A percentile compares a stretch with the other conserved stretches of the same genome.
Conservation (phyloP, 1,140 invertebrate species). For the Macrobrachium rosenbergii region DNA sequence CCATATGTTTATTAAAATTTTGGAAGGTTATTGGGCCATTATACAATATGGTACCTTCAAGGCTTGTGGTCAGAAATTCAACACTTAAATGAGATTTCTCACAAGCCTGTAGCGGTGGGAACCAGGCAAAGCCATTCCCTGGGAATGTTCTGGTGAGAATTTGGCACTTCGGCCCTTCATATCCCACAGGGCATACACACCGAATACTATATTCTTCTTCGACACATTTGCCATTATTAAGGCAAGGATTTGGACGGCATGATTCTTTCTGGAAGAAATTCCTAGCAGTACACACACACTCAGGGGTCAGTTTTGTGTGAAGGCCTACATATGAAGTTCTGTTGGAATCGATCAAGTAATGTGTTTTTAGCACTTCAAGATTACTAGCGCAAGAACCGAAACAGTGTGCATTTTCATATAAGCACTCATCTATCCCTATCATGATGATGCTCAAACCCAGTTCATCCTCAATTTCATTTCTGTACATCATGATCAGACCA, state of each 20-base stretch:
- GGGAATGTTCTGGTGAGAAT: slow-evolving; percentile 93
- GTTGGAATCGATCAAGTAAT: slow-evolving; percentile 97
- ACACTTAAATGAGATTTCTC: slow-evolving; percentile 94
- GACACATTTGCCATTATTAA: slow-evolving; percentile 94
- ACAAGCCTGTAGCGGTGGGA: slow-evolving; percentile 95
- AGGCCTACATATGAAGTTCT: slow-evolving; percentile 95
- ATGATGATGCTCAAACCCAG: slow-evolving; percentile 96
- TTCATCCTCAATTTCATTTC: slow-evolving; percentile 84
- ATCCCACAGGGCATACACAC: slow-evolving; percentile 91
- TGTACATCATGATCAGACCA: slow-evolving; percentile 92
- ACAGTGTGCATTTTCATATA: slow-evolving; percentile 95
- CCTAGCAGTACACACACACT: slow-evolving; percentile 91
- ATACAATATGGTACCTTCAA: slow-evolving; percentile 93
- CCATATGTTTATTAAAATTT: slow-evolving; percentile 87
- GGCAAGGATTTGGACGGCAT: slow-evolving; percentile 90
- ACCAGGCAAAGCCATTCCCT: slow-evolving; percentile 96
- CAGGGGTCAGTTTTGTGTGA: slow-evolving; percentile 83
- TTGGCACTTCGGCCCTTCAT: slow-evolving; percentile 95
- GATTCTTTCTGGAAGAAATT: slow-evolving; percentile 91
- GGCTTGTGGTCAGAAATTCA: slow-evolving; percentile 92
- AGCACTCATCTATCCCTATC: slow-evolving; percentile 97
- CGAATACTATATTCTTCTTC: slow-evolving; percentile 77
- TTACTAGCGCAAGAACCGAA: slow-evolving; percentile 96
- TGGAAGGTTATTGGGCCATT: slow-evolving; percentile 96
- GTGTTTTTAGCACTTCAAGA: slow-evolving; percentile 87